phyloP scores from a whole-genome alignment of 2,888 invertebrate genomes.

The Andrena marginata region DNA sequence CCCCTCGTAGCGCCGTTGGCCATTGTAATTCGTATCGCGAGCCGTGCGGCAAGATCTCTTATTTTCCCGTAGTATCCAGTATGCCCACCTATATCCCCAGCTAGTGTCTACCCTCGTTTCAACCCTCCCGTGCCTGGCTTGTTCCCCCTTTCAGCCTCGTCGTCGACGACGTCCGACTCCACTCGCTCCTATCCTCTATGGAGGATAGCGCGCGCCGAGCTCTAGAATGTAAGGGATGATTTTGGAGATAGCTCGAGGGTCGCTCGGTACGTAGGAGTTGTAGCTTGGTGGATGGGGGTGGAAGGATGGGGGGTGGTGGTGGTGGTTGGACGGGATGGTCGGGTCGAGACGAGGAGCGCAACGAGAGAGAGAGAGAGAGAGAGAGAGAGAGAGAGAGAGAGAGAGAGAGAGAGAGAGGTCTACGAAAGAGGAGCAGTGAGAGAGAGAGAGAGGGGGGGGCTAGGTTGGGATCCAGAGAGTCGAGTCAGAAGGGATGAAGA shows the following conservation, averaged over 20 bases:
- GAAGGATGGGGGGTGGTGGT: conserved; percentile 36
- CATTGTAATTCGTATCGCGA: conserved; percentile 81
- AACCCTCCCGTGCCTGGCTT: conserved; percentile 50
- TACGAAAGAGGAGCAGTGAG: conserved; percentile 43
- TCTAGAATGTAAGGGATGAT: conserved; percentile 84
- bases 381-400: conserved; percentile 45
- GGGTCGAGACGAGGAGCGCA: conserved; percentile 71
- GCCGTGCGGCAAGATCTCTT: conserved; percentile 78
- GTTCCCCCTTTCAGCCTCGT: conserved; percentile 54
- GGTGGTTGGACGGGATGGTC: conserved; percentile 48
- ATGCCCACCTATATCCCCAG: conserved; percentile 74
- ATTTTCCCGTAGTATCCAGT: conserved; percentile 79
- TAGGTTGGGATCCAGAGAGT: conserved; percentile 24
- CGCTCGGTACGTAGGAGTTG: conserved; percentile 82
- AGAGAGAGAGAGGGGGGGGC: conserved; percentile 49
- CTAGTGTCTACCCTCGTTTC: conserved; percentile 75
- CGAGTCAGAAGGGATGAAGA: conserved; percentile 66
- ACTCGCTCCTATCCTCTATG: conserved; percentile 70
- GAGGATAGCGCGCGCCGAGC: conserved; percentile 74
- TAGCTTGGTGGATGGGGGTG: conserved; percentile 75
- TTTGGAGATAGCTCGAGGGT: conserved; percentile 85
- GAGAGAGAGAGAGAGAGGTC: conserved; percentile 49
- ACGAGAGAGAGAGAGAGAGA: conserved; percentile 54
- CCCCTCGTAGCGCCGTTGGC: conserved; percentile 46
- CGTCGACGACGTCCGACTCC: conserved; percentile 70